These are phyloP conservation scores for Mus musculus DNA, from an alignment of 2,113 vertebrate genomes.

Conservation along the genomic window DNA sequence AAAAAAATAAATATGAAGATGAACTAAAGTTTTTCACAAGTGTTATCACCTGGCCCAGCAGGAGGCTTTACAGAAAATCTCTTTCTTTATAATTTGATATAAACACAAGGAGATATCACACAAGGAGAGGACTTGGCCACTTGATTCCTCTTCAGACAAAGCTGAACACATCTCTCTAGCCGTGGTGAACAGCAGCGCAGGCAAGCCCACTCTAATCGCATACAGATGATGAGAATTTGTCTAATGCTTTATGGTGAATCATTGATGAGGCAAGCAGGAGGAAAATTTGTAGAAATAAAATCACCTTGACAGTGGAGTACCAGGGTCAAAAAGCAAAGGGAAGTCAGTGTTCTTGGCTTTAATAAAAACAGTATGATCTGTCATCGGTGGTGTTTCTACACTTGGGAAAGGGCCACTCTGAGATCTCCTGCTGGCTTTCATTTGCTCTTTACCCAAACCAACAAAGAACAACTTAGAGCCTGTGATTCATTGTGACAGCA, in stretches of 20 bases:
- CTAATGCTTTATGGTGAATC: constrained; percentile 91
- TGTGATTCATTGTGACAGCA: constrained; percentile 93
- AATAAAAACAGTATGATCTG: constrained; percentile 97
- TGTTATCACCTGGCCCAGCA: constrained; percentile 63
- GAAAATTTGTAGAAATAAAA: constrained; percentile 97
- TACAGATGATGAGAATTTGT: constrained; percentile 94
- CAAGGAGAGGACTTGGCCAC: constrained; percentile 81
- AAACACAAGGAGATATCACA: constrained; percentile 82
- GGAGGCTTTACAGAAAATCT: constrained; percentile 73
- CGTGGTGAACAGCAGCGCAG: constrained; percentile 85
- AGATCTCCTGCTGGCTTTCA: constrained; percentile 93
- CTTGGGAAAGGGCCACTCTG: constrained; percentile 89
- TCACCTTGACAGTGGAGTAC: constrained; percentile 93
- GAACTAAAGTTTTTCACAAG: constrained; percentile 73
- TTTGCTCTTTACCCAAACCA: constrained; percentile 92
- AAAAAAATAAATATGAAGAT: constrained; percentile 57
- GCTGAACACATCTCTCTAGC: constrained; percentile 80
- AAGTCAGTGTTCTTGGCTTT: constrained; percentile 93
- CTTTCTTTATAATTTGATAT: constrained; percentile 79
- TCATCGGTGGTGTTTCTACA: constrained; percentile 92
- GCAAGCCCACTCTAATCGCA: constrained; percentile 90
- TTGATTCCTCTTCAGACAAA: constrained; percentile 85
- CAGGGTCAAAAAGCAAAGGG: constrained; percentile 93
- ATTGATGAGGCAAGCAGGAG: constrained; percentile 88
- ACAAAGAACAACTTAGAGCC: constrained; percentile 90